phyloP scores from a whole-genome alignment of 2,797 vertebrate genomes.

The Siniperca obscura region DNA sequence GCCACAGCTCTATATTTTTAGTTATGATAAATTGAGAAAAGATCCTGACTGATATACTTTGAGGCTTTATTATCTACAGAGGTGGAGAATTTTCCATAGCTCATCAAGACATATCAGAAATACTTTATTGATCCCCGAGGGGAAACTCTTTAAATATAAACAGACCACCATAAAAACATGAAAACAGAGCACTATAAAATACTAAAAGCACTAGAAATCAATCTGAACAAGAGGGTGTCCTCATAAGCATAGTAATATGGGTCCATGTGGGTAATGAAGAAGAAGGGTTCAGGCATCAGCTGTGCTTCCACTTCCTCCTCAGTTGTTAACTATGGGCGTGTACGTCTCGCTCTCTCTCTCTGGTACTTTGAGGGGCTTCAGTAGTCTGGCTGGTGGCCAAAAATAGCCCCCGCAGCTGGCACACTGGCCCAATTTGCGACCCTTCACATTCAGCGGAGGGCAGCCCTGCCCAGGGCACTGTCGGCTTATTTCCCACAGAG shows the following conservation, averaged over 20 bases:
- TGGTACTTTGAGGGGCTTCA: conserved; percentile 61
- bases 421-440: conserved; percentile 78
- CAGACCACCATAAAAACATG: not conserved
- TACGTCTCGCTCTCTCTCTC: conserved; percentile 30
- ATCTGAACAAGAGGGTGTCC: not conserved
- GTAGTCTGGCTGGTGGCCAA: conserved; percentile 72
- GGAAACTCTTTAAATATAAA: not conserved
- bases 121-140: no score
- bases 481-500: conserved; percentile 57
- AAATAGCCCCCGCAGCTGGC: conserved; percentile 81
- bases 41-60: not conserved
- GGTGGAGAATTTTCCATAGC: not conserved
- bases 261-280: conserved; percentile 25
- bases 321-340: conserved; percentile 64
- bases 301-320: conserved; percentile 61
- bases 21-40: not conserved
- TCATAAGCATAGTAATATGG: not conserved
- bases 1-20: not conserved
- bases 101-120: not conserved
- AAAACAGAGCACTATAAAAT: conserved; percentile 5
- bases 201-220: not conserved
- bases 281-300: conserved; percentile 69
- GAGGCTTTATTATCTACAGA: not conserved
- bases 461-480: conserved; percentile 44
- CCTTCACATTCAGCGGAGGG: conserved; percentile 64